These are phyloP conservation scores for Caenorhabditis macrosperma DNA, from an alignment of 2,888 invertebrate species.

Conservation along the genomic window DNA sequence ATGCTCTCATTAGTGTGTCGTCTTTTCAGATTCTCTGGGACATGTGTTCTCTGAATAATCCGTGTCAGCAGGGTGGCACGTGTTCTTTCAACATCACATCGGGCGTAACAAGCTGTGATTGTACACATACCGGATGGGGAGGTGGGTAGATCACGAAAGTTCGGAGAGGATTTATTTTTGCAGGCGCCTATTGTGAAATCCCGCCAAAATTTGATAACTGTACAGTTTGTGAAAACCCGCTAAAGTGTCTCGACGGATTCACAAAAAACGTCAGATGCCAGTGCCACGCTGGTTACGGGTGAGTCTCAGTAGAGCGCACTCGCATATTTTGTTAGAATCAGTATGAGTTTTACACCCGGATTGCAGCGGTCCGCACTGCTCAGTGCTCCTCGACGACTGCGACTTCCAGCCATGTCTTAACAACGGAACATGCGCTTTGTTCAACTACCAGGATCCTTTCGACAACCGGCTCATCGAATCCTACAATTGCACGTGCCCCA, in stretches of 20 bases:
- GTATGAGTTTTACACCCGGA: too few species aligned
- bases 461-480: neutral
- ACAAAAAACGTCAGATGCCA: conserved; percentile 25
- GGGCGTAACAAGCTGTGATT: conserved; percentile 21
- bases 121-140: conserved; percentile 12
- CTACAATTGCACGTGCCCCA: conserved; percentile 50
- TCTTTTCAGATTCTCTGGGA: conserved; percentile 24
- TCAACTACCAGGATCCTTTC: neutral
- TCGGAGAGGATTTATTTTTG: too few species aligned
- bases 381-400: conserved; percentile 5
- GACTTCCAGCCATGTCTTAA: conserved; percentile 42
- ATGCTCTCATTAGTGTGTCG: too few species aligned
- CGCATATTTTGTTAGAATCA: too few species aligned
- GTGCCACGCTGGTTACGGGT: conserved; percentile 38
- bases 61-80: conserved; percentile 33
- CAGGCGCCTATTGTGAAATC: conserved; percentile 35
- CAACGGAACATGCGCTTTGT: conserved; percentile 22
- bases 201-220: conserved; percentile 20
- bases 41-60: conserved; percentile 38
- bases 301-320: neutral
- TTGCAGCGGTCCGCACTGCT: conserved; percentile 32
- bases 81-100: conserved; percentile 4
- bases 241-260: conserved; percentile 9
- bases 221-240: conserved; percentile 8
- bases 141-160: conserved; percentile 3